phyloP scores from a whole-genome alignment of 2,797 vertebrate species.

The Etheostoma perlongum region DNA sequence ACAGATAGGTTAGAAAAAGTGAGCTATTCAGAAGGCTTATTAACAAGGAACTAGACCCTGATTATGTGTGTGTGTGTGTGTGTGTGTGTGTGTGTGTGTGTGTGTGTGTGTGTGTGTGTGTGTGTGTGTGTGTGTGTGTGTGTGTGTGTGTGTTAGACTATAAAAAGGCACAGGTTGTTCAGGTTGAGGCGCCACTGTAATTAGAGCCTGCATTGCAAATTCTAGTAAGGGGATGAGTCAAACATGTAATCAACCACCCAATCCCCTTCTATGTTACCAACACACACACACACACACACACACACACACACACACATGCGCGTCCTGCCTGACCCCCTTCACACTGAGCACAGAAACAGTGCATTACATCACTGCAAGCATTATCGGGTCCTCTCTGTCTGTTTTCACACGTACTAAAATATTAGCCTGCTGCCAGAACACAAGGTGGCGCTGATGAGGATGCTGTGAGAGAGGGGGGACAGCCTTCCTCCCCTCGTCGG shows the following conservation, averaged over 20 bases:
- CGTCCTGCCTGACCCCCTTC: constrained; percentile 25
- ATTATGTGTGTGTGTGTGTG: constrained; percentile 15
- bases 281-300: constrained; percentile 30
- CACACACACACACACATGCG: constrained; percentile 18
- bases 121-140: neutral
- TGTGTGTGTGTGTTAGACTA: constrained; percentile 17
- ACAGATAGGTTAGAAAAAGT: neutral
- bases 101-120: neutral
- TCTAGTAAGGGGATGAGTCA: constrained; percentile 67
- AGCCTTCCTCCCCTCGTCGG: constrained; percentile 4
- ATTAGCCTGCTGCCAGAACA: constrained; percentile 64
- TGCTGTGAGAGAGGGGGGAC: constrained; percentile 33
- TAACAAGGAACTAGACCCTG: constrained; percentile 16
- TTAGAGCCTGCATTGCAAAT: constrained; percentile 69
- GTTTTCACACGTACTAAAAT: constrained; percentile 81
- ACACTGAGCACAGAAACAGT: constrained; percentile 70
- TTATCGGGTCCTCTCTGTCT: constrained; percentile 76
- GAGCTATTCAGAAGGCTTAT: constrained; percentile 17
- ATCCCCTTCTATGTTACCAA: constrained; percentile 34
- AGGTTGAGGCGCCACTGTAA: constrained; percentile 75
- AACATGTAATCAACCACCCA: constrained; percentile 70
- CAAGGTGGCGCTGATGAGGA: constrained; percentile 57
- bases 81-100: neutral
- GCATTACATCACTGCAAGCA: constrained; percentile 77
- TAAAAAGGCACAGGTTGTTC: constrained; percentile 71